These are phyloP conservation scores for Torymus auratus DNA, from an alignment of 2,888 invertebrate genomes.

Conservation along the genomic window DNA sequence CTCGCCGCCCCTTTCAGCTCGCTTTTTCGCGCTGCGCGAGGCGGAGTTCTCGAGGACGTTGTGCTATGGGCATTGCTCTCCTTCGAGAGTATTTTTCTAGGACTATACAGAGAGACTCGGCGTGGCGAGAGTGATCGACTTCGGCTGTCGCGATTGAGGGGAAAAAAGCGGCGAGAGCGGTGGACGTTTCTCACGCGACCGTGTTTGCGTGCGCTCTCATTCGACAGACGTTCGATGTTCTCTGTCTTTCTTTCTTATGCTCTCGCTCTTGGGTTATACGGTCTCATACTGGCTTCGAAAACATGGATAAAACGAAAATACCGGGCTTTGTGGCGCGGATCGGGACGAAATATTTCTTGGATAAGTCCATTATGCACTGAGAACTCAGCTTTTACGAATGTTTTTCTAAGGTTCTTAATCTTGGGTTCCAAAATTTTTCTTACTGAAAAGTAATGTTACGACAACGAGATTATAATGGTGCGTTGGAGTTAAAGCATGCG, in stretches of 20 bases:
- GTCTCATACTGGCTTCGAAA: neutral
- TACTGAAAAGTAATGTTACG: no score
- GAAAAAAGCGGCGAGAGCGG: neutral
- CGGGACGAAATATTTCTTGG: neutral
- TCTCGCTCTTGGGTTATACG: neutral
- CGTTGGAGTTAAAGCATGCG: no score
- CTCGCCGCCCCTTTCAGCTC: neutral
- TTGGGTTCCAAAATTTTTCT: no score
- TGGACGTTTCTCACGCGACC: conserved; percentile 21
- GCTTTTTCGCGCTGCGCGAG: neutral
- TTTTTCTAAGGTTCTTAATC: no score
- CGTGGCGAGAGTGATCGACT: neutral
- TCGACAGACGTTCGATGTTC: neutral
- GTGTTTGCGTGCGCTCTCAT: neutral
- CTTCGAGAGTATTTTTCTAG: conserved; percentile 28
- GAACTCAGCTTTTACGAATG: no score
- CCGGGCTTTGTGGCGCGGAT: neutral
- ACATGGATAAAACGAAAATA: neutral
- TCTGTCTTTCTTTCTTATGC: neutral
- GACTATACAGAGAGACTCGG: neutral
- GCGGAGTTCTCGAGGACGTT: no score
- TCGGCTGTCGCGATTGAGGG: neutral
- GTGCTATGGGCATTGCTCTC: neutral
- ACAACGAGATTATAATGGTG: no score
- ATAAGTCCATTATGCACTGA: no score